phyloP scores from a whole-genome alignment of 2,888 invertebrate species.

The Athetis lepigone region DNA sequence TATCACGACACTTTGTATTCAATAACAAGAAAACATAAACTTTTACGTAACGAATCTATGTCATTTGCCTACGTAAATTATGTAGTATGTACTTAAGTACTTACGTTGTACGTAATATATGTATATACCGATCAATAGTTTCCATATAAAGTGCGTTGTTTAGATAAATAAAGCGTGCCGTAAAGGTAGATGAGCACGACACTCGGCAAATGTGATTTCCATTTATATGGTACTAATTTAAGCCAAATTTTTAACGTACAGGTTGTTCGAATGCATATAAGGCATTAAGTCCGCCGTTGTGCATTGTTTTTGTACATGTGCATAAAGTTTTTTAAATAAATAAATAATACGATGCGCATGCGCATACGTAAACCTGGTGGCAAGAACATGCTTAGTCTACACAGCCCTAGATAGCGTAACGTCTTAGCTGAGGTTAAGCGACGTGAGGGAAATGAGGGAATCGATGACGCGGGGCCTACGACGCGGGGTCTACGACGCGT shows the following conservation, averaged over 20 bases:
- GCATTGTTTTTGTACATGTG: too few species aligned
- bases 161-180: constrained; percentile 19
- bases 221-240: constrained; percentile 18
- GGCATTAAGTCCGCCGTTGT: too few species aligned
- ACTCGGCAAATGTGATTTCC: constrained; percentile 9
- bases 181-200: not conserved
- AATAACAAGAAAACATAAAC: constrained; percentile 52
- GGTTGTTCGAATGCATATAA: not conserved
- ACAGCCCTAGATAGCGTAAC: not conserved
- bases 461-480: not conserved
- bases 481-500: not conserved
- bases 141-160: constrained; percentile 12
- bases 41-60: constrained; percentile 29
- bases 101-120: constrained; percentile 7
- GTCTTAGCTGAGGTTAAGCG: not conserved
- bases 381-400: not conserved
- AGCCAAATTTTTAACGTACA: not conserved
- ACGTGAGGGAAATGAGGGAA: too few species aligned
- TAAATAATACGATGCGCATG: too few species aligned
- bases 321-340: too few species aligned
- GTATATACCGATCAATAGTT: constrained; percentile 3
- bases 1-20: constrained; percentile 52
- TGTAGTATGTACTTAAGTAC: constrained; percentile 16
- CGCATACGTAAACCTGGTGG: not conserved
- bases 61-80: constrained; percentile 38